Base-by-base conservation (phyloP, 2,113 vertebrate species). In the Bolborhynchus lineola region DNA sequence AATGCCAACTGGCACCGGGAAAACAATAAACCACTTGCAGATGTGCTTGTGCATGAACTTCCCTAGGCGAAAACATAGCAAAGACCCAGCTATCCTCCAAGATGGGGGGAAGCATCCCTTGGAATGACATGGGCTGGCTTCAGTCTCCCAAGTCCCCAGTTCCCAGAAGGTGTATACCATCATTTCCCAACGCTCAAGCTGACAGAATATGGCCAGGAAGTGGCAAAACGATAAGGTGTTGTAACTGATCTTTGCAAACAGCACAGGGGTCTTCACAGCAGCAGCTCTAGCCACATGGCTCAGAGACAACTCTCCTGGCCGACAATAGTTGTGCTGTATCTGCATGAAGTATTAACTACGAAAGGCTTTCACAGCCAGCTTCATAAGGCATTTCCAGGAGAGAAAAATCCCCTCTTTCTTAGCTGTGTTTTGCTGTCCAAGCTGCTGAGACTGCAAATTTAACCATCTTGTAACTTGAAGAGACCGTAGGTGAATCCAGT, bases 401-500 rank as follows among this genome's bases (percentile, higher is more conserved):
- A 90, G 62, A 71, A 95, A 91, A 79, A 82, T 68, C 57, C 62
- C 65, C 49, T 35, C 69, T 49, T 89, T 82, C 62, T 93, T 49
- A 72, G 80, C 42, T 33, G 5, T 64, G 39, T 82, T 96, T 94
- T 94, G 86, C 94, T 33, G 46, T 59, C 89, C 86, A 82, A 55
- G 92, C 79, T 91, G 90, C 92, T 96, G 93, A 96, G 82, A 26
- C 57, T 83, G 93, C 74, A 87, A 20, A 67, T 85, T 82, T 95
- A 82, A 57, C 92, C 93, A 67, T 77, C 83, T 83, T 63, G 41
- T 47, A 69, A 83, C 72, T 44, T 16, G 91, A 93, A 11, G 95
- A 88, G 92, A 87, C 90, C 59, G 95, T 62, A 72, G 96, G 92
- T 96, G 93, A 97, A 89, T 95, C 92, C 93, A 94, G 89, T 82